Evolutionary conservation across 2,888 invertebrate genomes (phyloP).

Genomic region (Agrotis exclamationis): DNA sequence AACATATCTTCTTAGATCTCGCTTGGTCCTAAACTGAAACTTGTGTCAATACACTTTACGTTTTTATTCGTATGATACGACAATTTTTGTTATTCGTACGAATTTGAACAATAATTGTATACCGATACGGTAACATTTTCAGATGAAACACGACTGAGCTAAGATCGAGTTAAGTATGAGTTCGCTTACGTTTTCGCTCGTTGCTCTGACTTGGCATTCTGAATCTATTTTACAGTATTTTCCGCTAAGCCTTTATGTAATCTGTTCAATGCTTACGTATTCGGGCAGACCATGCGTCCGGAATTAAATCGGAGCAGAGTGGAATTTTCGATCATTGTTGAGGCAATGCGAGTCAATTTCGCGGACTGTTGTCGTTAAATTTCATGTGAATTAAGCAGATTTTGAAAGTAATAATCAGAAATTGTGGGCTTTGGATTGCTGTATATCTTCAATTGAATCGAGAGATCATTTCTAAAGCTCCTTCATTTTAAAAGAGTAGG

Average conservation of each 20-base stretch:
- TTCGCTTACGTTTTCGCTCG: background rate
- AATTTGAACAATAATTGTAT: no score
- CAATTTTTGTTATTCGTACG: no score
- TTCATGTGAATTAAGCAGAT: slow-evolving; percentile 21
- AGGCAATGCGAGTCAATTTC: slow-evolving; percentile 48
- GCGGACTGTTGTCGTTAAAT: slow-evolving; percentile 33
- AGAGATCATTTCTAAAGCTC: background rate
- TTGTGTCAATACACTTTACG: no score
- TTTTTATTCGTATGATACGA: no score
- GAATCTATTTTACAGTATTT: background rate
- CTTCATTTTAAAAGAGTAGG: background rate
- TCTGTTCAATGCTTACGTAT: slow-evolving; percentile 39
- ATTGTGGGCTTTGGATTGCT: background rate
- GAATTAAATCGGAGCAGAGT: slow-evolving; percentile 62
- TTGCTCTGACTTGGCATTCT: background rate
- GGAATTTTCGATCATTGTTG: slow-evolving; percentile 52
- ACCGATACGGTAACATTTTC: no score
- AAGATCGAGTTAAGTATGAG: no score
- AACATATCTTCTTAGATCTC: background rate
- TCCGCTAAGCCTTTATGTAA: slow-evolving; percentile 56
- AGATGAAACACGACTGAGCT: no score
- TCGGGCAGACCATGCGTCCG: slow-evolving; percentile 44
- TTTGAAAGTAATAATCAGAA: slow-evolving; percentile 10
- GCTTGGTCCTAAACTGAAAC: no score
- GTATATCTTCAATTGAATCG: background rate